phyloP scores from a whole-genome alignment of 1,140 invertebrate genomes.

The Pseudomyrmex concolor region DNA sequence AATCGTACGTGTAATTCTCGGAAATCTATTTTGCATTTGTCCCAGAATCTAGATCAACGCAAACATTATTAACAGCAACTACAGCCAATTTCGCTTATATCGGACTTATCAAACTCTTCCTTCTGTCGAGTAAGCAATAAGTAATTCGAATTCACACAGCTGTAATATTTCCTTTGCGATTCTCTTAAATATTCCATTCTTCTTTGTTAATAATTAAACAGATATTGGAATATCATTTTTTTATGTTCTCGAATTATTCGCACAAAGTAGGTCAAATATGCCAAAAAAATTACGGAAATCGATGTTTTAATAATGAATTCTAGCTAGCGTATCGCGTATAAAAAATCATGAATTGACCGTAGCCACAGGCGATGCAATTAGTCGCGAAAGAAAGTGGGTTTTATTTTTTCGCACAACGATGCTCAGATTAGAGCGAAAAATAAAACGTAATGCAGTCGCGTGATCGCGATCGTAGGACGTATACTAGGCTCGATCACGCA shows the following conservation, averaged over 20 bases:
- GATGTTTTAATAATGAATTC: constrained; percentile 15
- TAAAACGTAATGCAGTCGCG: constrained; percentile 30
- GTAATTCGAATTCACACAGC: not conserved
- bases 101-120: constrained; percentile 5
- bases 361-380: constrained; percentile 13
- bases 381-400: constrained; percentile 1
- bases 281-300: constrained; percentile 12
- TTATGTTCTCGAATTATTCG: too few relatives aligned
- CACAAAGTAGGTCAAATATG: not conserved
- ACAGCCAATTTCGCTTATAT: not conserved
- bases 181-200: not conserved
- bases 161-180: not conserved
- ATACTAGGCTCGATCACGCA: constrained; percentile 3
- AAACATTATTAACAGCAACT: constrained; percentile 11
- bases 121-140: not conserved
- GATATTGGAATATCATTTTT: not conserved
- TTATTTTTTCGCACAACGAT: constrained; percentile 1
- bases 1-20: constrained; percentile 35
- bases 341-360: constrained; percentile 16
- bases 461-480: constrained; percentile 17
- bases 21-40: constrained; percentile 43
- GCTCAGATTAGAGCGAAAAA: constrained; percentile 25
- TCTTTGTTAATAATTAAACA: too few relatives aligned
- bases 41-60: constrained; percentile 43
- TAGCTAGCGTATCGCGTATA: constrained; percentile 8